These are phyloP conservation scores for Acipenser ruthenus DNA, from an alignment of 2,797 vertebrate genomes.

Conservation along the genomic window DNA sequence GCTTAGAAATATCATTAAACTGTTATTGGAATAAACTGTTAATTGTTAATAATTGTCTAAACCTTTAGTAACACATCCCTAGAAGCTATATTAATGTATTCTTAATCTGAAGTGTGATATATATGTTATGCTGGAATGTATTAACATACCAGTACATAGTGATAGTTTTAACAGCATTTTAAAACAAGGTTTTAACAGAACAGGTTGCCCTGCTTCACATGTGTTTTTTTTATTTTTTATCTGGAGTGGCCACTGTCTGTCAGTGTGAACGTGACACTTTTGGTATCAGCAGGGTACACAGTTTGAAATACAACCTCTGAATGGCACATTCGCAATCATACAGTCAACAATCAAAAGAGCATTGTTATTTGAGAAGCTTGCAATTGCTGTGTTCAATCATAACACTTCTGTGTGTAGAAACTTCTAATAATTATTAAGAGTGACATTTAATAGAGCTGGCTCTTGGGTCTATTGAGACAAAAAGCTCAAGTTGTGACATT, in stretches of 20 bases:
- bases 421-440: constrained; percentile 1
- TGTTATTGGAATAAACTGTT: too few species aligned
- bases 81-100: too few species aligned
- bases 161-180: too few species aligned
- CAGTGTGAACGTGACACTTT: constrained; percentile 8
- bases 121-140: too few species aligned
- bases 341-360: constrained; percentile 1
- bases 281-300: constrained; percentile 13
- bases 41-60: too few species aligned
- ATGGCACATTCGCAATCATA: constrained; percentile 1
- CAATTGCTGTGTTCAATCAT: constrained; percentile 6
- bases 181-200: too few species aligned
- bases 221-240: too few species aligned
- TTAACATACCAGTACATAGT: too few species aligned
- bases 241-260: background rate
- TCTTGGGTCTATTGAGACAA: constrained; percentile 4
- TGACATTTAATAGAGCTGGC: constrained; percentile 4
- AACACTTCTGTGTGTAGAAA: constrained; percentile 1
- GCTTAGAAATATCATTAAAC: too few species aligned
- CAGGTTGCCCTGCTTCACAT: too few species aligned
- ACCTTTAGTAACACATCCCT: too few species aligned
- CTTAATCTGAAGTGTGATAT: too few species aligned
- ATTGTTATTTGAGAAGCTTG: constrained; percentile 2
- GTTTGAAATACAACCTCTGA: background rate
- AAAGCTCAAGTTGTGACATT: constrained; percentile 3